Evolutionary conservation across 1,140 invertebrate genomes (phyloP).

Genomic region (Drosophila subobscura): DNA sequence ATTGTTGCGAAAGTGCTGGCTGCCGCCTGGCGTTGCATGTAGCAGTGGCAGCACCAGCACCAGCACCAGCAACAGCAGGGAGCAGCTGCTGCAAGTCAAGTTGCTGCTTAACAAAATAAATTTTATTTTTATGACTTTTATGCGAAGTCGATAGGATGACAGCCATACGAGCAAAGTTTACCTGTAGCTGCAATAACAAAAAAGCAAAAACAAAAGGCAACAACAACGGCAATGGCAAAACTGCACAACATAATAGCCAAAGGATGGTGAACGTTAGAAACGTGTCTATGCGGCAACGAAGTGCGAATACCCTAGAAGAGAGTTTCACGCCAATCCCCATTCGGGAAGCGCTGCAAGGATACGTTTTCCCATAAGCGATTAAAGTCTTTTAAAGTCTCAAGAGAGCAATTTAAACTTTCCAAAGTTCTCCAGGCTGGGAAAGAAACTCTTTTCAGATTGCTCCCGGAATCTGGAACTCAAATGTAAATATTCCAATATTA

Average conservation of each 20-base stretch:
- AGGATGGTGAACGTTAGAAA: background rate
- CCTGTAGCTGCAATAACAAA: constrained; percentile 28
- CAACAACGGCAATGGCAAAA: constrained; percentile 15
- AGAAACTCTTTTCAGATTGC: too few species aligned
- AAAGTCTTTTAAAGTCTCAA: too few species aligned
- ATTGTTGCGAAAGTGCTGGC: constrained; percentile 47
- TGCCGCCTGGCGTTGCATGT: constrained; percentile 51
- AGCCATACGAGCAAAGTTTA: constrained; percentile 4
- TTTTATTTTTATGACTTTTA: constrained; percentile 63
- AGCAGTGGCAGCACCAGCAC: constrained; percentile 26
- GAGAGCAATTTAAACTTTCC: too few species aligned
- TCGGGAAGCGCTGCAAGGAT: too few species aligned
- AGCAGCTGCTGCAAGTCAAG: constrained; percentile 37
- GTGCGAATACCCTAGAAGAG: background rate
- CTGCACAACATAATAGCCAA: constrained; percentile 33
- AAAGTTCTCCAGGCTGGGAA: too few species aligned
- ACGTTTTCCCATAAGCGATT: too few species aligned
- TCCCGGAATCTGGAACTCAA: too few species aligned
- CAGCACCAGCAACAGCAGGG: constrained; percentile 9
- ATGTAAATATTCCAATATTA: too few species aligned
- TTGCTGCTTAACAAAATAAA: constrained; percentile 53
- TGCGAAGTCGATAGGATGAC: constrained; percentile 57
- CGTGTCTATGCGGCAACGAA: background rate
- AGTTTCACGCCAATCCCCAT: too few species aligned
- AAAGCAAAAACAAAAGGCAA: constrained; percentile 2